Evolutionary conservation across 2,888 invertebrate genomes (phyloP), one percentile per base, ranked within the genome.

Genomic region (Odontomyia ornata): DNA sequence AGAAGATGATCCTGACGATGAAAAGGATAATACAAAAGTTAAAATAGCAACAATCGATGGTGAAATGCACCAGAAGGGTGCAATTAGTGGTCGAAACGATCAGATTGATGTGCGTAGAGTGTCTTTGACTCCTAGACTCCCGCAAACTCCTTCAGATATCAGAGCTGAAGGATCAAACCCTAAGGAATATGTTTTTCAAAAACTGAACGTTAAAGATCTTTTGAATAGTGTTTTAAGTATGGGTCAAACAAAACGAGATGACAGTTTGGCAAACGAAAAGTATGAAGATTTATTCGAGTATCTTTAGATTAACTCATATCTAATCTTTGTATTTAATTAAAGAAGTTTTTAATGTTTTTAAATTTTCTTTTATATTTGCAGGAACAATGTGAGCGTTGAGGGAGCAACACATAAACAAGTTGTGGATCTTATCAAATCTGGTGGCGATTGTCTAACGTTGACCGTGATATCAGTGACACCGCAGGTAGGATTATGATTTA

Each of bases 331-430:
- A 25, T 64, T 25, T 27, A 67, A 67, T 62, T 1, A n/a, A n/a
- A n/a, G n/a, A 27, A 28, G 1, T 9, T 36, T 36, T 7, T 62
- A 62, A 62, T 13, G 13, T 62, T 62, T 62, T 13, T 18, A 18
- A 18, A 18, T 36, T 73, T n/a, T 73, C 18, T 52, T 43, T 75
- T 78, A 47, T 85, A 85, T 81, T 91, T 91, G n/a, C 89, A 98
- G 99, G 81, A 99, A 99, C 90, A 95, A 95, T 81, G 95, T 95
- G 80, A 98, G 95, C 88, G 99, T 99, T 15, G 99, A 99, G 89
- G 99, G 99, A 71, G 94, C 99, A n/a, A 99, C 99, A 56, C 99
- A 99, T 88, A 96, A 98, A 84, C 98, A 99, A 89, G 99, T 99
- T 80, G 99, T 99, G 62, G 99, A 99, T 88, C 91, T 99, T 82